Conservation (phyloP, 2,888 invertebrate species). For the Cordylochernes scorpioides region DNA sequence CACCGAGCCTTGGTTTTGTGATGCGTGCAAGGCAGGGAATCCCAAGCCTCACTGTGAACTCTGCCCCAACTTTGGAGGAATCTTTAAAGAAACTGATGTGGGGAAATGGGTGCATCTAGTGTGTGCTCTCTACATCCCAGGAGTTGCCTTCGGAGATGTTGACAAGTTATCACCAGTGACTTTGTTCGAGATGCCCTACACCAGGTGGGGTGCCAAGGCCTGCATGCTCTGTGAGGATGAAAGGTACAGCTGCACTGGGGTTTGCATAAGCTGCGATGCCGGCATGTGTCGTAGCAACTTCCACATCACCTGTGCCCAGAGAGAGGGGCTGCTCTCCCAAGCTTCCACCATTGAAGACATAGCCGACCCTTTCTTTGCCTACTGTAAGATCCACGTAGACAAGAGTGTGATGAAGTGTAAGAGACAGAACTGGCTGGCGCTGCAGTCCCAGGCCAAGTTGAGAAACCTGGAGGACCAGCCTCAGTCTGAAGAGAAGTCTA, state of each 20-base stretch:
- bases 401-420: constrained; percentile 41
- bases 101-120: constrained; percentile 95
- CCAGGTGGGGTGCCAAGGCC: constrained; percentile 72
- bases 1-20: constrained; percentile 98
- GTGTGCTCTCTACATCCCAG: constrained; percentile 88
- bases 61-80: constrained; percentile 61
- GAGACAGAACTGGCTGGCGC: constrained; percentile 49
- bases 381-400: constrained; percentile 82
- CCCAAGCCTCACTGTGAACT: constrained; percentile 69
- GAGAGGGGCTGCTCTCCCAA: constrained; percentile 70
- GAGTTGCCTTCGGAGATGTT: constrained; percentile 81
- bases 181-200: constrained; percentile 88
- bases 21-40: constrained; percentile 77
- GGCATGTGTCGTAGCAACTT: constrained; percentile 92
- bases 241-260: constrained; percentile 62
- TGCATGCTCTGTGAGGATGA: constrained; percentile 72
- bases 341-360: too few species aligned
- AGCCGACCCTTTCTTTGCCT: too few species aligned
- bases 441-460: constrained; percentile 40
- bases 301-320: constrained; percentile 89
- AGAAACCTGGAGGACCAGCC: constrained; percentile 6
- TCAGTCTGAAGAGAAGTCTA: constrained; percentile 18
- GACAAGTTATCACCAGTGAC: constrained; percentile 68
- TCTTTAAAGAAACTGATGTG: constrained; percentile 83
- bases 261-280: constrained; percentile 89